Percentiles rank a stretch among this genome's conserved stretches.
These are phyloP conservation scores for Aspidiotus rigidus DNA, from an alignment of 2,888 invertebrate species.

Conservation along the genomic window DNA sequence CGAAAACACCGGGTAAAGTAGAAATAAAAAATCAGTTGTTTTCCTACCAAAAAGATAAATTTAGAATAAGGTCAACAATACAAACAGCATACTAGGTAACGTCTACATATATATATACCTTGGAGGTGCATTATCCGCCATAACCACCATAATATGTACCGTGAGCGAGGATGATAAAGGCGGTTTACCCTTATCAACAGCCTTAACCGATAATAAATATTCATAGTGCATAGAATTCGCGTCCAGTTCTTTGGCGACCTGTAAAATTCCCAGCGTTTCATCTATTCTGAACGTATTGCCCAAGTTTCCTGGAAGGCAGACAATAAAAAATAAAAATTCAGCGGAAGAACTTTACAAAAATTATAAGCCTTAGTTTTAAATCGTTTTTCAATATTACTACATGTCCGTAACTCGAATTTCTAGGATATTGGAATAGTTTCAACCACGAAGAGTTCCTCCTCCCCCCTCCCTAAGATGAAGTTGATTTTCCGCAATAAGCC, in stretches of 20 bases:
- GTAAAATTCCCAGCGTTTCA: conserved; percentile 63
- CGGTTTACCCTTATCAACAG: conserved; percentile 68
- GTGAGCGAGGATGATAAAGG: conserved; percentile 66
- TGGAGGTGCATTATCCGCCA: conserved; percentile 81
- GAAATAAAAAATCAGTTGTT: no score
- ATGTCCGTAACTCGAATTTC: no score
- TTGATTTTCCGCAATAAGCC: no score
- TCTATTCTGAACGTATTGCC: conserved; percentile 79
- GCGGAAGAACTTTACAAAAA: no score
- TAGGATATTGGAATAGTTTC: no score
- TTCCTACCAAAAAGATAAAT: no score
- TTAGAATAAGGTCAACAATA: no score
- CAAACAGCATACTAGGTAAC: no score
- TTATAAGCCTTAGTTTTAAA: no score
- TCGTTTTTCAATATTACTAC: no score
- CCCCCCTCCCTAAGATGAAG: no score
- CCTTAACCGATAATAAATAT: conserved; percentile 75
- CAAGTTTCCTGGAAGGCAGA: conserved; percentile 58
- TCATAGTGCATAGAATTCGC: conserved; percentile 58
- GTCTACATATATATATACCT: conserved; percentile 45
- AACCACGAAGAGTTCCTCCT: no score
- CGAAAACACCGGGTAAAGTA: neutral
- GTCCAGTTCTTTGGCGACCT: conserved; percentile 62
- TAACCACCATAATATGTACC: conserved; percentile 76
- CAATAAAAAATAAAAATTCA: neutral